Evolutionary conservation across 2,888 invertebrate species (phyloP), one percentile per base, ranked within the genome.

Genomic region (Habroteleia sp.): DNA sequence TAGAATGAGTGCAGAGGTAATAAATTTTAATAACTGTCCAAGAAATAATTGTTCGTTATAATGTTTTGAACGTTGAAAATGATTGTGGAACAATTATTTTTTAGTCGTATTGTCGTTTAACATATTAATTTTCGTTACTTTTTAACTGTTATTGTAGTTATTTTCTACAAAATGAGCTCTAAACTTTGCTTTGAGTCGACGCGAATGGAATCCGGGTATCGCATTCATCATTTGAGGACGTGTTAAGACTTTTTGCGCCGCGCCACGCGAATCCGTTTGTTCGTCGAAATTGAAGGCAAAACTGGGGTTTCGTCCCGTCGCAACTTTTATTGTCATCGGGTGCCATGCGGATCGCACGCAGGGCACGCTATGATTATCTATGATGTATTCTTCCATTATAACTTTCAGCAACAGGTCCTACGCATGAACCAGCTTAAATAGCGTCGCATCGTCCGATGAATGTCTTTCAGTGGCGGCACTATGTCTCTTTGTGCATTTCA

Each of bases 321-420:
- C 50, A 60, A 71, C 52, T 63, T 79, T 79, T 78, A 79, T 79
- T 76, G 76, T 79, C 76, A 69, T 16, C 20, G 50, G 62, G 62
- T 63, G 50, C 73, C 54, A 80, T 76, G 76, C 69, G 77, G 62
- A 73, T 56, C 72, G 69, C 66, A 74, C 65, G 75, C 76, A 73
- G 79, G 79, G 77, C 76, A 79, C 74, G 66, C 78, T 79, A 81
- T 78, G 80, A 82, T 85, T 82, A 84, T 84, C 83, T 82, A 84
- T 82, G 84, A 86, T 81, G 84, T 78, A 84, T 85, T 86, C 82
- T 87, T 85, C 84, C 82, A 85, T 85, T 84, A 85, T 85, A 81
- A 79, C 78, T 77, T 77, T 77, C 78, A 81, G 84, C 85, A 84
- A 85, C 85, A 85, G 86, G 85, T 86, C 83, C 84, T 83, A 83